Percentiles rank a stretch among this genome's conserved stretches.
Evolutionary conservation across 2,888 invertebrate genomes (phyloP).

Genomic region (Teleogryllus oceanicus): DNA sequence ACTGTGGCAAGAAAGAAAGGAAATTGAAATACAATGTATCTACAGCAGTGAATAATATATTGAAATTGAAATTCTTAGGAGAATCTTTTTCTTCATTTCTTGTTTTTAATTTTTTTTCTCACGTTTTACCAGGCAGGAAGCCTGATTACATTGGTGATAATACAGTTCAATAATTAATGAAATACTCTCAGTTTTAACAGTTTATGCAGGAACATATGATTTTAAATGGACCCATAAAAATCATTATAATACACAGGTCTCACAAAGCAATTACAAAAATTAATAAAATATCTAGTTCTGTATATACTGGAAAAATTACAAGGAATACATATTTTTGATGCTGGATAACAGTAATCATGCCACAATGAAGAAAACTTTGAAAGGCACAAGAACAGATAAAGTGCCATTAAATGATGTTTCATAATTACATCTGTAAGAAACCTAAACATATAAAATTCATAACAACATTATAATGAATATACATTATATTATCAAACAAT

Average conservation of each 20-base stretch:
- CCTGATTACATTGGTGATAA: neutral
- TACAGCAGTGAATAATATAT: neutral
- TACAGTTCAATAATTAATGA: neutral
- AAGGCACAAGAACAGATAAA: neutral
- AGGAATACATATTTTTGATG: no score
- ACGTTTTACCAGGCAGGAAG: neutral
- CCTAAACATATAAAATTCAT: neutral
- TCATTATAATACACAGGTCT: neutral
- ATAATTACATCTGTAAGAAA: neutral
- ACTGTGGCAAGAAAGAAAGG: slow-evolving; percentile 18
- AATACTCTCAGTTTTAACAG: slow-evolving; percentile 11
- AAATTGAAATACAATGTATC: neutral
- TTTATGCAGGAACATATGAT: neutral
- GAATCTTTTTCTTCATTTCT: neutral
- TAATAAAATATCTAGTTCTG: neutral
- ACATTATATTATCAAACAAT: neutral
- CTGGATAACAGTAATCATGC: neutral
- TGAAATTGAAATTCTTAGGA: slow-evolving; percentile 6
- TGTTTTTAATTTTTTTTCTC: slow-evolving; percentile 10
- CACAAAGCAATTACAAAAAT: neutral
- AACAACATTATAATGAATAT: neutral
- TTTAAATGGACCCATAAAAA: neutral
- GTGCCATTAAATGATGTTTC: neutral
- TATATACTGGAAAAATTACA: no score
- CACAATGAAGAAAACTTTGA: slow-evolving; percentile 1